Percentiles rank a stretch among this genome's conserved stretches.
Evolutionary conservation across 2,797 vertebrate genomes (phyloP).

Genomic region (Buphagus erythrorhynchus): DNA sequence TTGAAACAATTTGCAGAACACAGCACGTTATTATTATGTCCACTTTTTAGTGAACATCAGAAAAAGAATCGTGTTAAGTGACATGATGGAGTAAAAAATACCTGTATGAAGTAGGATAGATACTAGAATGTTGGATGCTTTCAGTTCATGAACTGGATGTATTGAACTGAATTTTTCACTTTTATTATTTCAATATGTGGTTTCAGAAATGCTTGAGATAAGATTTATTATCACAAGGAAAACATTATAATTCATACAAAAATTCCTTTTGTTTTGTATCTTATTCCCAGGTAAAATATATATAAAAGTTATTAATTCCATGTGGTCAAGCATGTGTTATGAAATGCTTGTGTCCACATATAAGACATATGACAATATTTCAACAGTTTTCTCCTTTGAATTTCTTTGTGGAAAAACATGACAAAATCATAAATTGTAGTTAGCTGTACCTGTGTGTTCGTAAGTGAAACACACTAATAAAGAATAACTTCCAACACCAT

Average conservation of each 20-base stretch:
- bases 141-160: not conserved
- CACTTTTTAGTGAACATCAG: not conserved
- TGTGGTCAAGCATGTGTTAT: not conserved
- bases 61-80: not conserved
- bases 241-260: not conserved
- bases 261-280: not conserved
- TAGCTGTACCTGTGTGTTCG: not conserved
- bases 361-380: not conserved
- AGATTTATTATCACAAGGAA: not conserved
- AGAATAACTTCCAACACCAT: not conserved
- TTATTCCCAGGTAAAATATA: not conserved
- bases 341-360: not conserved
- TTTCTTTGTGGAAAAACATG: not conserved
- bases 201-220: not conserved
- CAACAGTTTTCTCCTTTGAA: not conserved
- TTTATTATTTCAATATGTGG: slow-evolving; percentile 4
- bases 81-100: not conserved
- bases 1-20: not conserved
- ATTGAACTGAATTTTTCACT: not conserved
- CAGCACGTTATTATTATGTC: not conserved
- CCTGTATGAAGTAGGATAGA: not conserved
- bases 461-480: not conserved
- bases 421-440: not conserved
- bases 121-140: not conserved
- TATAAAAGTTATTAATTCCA: not conserved